Evolutionary conservation across 2,797 vertebrate genomes (phyloP).

Genomic region (Aphelocoma californica): DNA sequence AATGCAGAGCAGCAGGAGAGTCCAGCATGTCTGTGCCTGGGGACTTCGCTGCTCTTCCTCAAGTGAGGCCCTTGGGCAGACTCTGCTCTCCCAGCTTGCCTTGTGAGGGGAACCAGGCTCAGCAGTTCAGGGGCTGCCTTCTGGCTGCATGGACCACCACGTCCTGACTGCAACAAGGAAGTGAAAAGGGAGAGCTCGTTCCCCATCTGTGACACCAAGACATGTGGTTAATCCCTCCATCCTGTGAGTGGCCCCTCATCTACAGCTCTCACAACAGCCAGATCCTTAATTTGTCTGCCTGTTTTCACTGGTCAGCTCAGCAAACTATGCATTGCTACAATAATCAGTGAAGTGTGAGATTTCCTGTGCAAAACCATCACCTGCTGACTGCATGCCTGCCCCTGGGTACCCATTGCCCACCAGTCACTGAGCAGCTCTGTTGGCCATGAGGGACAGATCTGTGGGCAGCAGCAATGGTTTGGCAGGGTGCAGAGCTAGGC

Average conservation of each 20-base stretch:
- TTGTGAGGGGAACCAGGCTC: not conserved
- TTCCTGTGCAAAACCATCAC: not conserved
- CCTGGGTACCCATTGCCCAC: not conserved
- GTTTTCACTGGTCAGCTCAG: not conserved
- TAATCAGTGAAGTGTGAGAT: not conserved
- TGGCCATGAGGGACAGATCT: not conserved
- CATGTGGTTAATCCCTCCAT: not conserved
- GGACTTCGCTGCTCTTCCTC: not conserved
- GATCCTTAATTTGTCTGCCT: not conserved
- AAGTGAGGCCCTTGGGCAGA: not conserved
- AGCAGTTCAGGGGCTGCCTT: not conserved
- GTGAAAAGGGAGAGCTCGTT: not conserved
- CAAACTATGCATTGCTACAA: not conserved
- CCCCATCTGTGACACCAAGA: not conserved
- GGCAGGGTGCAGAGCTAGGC: not conserved
- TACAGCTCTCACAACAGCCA: conserved; percentile 2
- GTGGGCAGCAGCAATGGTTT: not conserved
- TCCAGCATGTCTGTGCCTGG: not conserved
- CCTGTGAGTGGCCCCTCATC: not conserved
- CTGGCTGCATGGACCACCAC: not conserved
- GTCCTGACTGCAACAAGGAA: not conserved
- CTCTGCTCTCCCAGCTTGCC: not conserved
- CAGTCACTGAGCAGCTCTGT: not conserved
- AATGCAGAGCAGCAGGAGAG: not conserved
- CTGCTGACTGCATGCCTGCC: not conserved